Base-by-base conservation (phyloP, 2,888 invertebrate genomes). In the Julus scandinavius region DNA sequence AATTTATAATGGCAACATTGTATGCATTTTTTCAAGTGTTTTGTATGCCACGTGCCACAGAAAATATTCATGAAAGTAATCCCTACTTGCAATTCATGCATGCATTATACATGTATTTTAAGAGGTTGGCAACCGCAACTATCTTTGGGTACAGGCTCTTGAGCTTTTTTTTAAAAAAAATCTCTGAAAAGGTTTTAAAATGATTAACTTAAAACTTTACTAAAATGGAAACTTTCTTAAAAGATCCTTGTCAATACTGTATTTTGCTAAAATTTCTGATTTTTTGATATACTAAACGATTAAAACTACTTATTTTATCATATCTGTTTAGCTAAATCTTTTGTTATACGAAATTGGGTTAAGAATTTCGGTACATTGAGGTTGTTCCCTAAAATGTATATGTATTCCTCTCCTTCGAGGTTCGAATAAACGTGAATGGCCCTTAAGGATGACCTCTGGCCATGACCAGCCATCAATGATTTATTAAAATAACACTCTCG, bases 401-500 rank as follows among this genome's bases (percentile, higher is more conserved):
- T 72, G 20, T 29, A 72, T 29, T 15, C 29, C 29, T 29, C 20
- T 11, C 72, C 29, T 72, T 72, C 72, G 58, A 72, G 72, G 29
- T 72, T 72, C 72, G 11, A 72, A 29, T 29, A 72, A 72, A 72
- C 72, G 29, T 7, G 72, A 72, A 72, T 20, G 72, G 72, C 6
- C 72, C n/a, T 72, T 72, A n/a, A 72, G n/a, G 72, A 72, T 72
- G 29, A 72, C 72, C 72, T 29, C 11, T 72, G 72, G 72, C 29
- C 72, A 29, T 72, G 7, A 29, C 72, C 72, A 72, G 72, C 72
- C 29, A n/a, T 29, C 72, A 29, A 72, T 72, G 72, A 72, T 72
- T 72, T 72, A 72, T 72, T 29, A 72, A 72, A 72, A 72, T 72
- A 72, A 72, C 72, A 72, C 72, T 72, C 72, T 72, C 3, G 72